A percentile compares a stretch with the other conserved stretches of the same genome.
Evolutionary conservation across 2,888 invertebrate genomes (phyloP).

Genomic region (Chironomus tentans): DNA sequence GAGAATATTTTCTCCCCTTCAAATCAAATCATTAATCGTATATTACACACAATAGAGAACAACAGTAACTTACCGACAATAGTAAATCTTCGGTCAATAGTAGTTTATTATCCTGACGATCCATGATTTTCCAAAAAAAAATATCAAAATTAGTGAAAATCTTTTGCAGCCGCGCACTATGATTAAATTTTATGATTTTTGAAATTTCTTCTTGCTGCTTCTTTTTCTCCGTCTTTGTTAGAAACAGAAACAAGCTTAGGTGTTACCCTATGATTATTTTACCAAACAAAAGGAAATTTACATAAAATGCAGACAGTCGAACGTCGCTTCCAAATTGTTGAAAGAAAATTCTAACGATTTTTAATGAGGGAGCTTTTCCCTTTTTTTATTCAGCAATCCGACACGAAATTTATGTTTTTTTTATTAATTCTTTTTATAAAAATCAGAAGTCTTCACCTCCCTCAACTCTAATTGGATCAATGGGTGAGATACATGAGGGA

Average conservation of each 20-base stretch:
- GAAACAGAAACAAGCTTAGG: constrained; percentile 2
- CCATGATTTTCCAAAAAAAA: constrained; percentile 8
- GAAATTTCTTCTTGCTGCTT: not conserved
- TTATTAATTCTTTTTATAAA: no score
- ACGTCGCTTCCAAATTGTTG: not conserved
- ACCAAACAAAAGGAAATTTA: constrained; percentile 12
- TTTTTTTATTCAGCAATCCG: not conserved
- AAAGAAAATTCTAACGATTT: constrained; percentile 18
- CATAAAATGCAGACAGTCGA: constrained; percentile 12
- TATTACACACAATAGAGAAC: not conserved
- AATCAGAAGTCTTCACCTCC: not conserved
- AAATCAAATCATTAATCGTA: not conserved
- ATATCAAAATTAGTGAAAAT: not conserved
- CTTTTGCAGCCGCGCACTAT: not conserved
- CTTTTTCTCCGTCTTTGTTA: no score
- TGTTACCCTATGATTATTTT: constrained; percentile 16
- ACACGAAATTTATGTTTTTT: no score
- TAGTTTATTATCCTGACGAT: constrained; percentile 25
- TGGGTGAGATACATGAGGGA: not conserved
- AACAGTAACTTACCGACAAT: constrained; percentile 19
- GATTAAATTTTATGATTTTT: constrained; percentile 26
- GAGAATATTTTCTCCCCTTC: not conserved
- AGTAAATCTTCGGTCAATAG: constrained; percentile 20
- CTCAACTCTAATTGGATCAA: constrained; percentile 18
- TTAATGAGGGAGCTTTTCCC: constrained; percentile 10